These are phyloP conservation scores for Conus ventricosus DNA, from an alignment of 1,140 invertebrate species.

Conservation along the genomic window DNA sequence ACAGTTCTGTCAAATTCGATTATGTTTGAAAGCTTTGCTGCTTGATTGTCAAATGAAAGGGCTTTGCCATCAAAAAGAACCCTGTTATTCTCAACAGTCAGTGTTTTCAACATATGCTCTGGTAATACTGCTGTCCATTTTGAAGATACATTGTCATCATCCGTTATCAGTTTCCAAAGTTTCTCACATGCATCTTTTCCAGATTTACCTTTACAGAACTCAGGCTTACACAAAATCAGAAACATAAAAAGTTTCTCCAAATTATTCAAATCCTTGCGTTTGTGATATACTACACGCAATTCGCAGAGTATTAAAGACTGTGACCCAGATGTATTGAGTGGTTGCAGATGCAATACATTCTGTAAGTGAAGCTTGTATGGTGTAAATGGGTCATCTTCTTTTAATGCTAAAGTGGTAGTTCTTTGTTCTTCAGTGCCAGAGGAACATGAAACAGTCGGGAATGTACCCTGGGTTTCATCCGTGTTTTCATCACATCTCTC, in stretches of 20 bases:
- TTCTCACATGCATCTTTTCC: neutral
- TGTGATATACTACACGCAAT: neutral
- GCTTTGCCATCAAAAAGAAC: neutral
- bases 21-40: neutral
- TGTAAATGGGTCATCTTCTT: neutral
- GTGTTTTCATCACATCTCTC: neutral
- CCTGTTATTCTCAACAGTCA: neutral
- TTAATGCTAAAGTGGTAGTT: neutral
- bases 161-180: neutral
- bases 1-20: neutral
- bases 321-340: neutral
- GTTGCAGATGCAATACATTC: neutral
- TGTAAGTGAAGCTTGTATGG: neutral
- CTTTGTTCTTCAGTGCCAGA: too few species aligned
- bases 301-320: neutral
- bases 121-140: neutral
- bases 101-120: neutral
- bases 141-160: neutral
- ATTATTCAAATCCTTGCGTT: conserved; percentile 1
- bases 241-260: neutral
- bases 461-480: too few species aligned
- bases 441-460: too few species aligned
- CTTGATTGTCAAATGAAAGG: neutral
- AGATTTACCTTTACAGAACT: neutral
- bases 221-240: conserved; percentile 3